Evolutionary conservation across 2,888 invertebrate genomes (phyloP).

Genomic region (Microchrysa polita): DNA sequence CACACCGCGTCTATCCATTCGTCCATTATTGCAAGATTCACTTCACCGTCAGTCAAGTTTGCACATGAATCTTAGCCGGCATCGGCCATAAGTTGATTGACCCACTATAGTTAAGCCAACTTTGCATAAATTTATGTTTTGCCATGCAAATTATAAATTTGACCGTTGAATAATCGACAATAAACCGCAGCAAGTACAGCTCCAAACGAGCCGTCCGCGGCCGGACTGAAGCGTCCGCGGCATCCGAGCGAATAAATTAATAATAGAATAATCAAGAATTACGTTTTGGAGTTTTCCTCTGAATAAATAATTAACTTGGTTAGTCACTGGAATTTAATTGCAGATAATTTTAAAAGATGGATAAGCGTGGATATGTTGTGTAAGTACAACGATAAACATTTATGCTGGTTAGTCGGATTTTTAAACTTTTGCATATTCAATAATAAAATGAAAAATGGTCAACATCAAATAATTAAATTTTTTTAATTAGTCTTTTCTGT

Average conservation of each 20-base stretch:
- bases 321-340: not conserved
- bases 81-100: conserved; percentile 11
- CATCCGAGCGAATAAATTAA: not conserved
- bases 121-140: not conserved
- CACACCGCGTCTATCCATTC: not conserved
- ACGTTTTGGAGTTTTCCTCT: not conserved
- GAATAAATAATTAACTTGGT: not conserved
- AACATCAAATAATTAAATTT: no score
- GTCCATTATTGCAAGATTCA: no score
- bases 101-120: not conserved
- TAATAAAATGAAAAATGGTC: no score
- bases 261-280: not conserved
- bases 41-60: not conserved
- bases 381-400: no score
- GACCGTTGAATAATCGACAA: not conserved
- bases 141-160: not conserved
- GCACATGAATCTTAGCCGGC: not conserved
- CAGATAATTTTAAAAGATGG: not conserved
- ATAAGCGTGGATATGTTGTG: no score
- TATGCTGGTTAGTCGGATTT: no score
- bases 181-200: conserved; percentile 11
- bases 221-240: no score
- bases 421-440: no score
- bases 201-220: not conserved
- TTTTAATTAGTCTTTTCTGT: no score